phyloP scores from a whole-genome alignment of 2,797 vertebrate genomes.

The Tympanoctomys barrerae region DNA sequence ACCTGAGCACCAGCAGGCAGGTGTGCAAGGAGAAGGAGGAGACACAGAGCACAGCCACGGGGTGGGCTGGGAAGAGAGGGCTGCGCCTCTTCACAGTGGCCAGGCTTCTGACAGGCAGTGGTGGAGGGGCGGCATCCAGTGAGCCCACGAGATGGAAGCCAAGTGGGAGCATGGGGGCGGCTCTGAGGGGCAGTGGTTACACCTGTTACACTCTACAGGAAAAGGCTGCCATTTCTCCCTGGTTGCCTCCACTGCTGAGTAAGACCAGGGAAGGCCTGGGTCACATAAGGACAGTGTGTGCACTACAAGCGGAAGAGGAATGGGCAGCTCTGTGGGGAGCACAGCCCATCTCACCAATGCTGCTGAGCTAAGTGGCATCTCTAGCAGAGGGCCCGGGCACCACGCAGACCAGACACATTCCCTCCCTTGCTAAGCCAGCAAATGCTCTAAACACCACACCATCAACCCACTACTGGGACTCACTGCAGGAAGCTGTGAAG shows the following conservation, averaged over 20 bases:
- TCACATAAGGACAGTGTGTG: not conserved
- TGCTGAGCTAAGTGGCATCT: not conserved
- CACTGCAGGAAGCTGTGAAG: not conserved
- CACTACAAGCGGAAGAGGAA: not conserved
- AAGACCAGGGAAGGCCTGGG: not conserved
- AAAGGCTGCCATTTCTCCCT: not conserved
- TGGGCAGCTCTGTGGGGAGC: not conserved
- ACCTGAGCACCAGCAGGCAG: not conserved
- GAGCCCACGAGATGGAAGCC: rapidly evolving
- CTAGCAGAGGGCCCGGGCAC: not conserved
- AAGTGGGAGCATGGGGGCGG: not conserved
- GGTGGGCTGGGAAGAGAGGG: not conserved
- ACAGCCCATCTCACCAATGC: not conserved
- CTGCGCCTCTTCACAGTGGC: not conserved
- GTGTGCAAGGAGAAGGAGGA: not conserved
- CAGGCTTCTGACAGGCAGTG: not conserved
- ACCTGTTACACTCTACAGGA: not conserved
- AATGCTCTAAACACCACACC: not conserved
- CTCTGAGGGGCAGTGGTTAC: not conserved
- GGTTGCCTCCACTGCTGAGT: not conserved
- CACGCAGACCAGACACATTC: not conserved
- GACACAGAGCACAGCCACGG: not conserved
- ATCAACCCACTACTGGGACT: not conserved
- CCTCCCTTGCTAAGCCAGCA: not conserved
- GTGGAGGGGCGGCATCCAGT: not conserved